A percentile compares a stretch with the other conserved stretches of the same genome.
Evolutionary conservation across 2,797 vertebrate genomes (phyloP).

Genomic region (Glossophaga mutica): DNA sequence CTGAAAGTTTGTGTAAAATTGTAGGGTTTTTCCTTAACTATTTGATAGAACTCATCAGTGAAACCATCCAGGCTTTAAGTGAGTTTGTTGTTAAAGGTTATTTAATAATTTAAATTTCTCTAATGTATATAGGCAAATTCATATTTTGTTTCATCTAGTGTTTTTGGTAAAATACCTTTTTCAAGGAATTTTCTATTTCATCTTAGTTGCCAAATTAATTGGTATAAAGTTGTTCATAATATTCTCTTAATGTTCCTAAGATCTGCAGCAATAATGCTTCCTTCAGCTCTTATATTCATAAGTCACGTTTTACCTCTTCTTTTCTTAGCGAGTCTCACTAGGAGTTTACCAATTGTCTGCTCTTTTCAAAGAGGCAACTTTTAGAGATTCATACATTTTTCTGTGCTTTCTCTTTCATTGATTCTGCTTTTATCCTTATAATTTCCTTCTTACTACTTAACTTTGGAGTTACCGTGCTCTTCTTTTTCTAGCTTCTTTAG

Average conservation of each 20-base stretch:
- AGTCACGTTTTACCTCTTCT: not conserved
- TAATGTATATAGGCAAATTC: not conserved
- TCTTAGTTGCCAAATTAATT: not conserved
- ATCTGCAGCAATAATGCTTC: not conserved
- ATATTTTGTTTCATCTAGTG: not conserved
- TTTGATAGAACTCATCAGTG: conserved; percentile 2
- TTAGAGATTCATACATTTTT: not conserved
- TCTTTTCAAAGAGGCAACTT: not conserved
- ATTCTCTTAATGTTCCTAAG: not conserved
- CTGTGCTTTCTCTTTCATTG: not conserved
- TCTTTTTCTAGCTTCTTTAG: not conserved
- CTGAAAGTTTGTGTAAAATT: not conserved
- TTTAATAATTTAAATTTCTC: conserved; percentile 13
- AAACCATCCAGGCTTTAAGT: conserved; percentile 3
- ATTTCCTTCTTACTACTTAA: not conserved
- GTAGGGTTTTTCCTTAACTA: not conserved
- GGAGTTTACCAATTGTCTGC: not conserved
- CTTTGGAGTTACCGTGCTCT: not conserved
- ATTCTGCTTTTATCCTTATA: not conserved
- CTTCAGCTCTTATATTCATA: not conserved
- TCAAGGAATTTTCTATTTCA: not conserved
- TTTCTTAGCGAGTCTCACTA: not conserved
- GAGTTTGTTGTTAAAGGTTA: not conserved
- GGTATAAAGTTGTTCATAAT: not conserved
- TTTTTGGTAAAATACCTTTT: not conserved